Evolutionary conservation across 1,140 invertebrate species (phyloP), one percentile per base, ranked within the genome.

Genomic region (Drosophila kohkoa): DNA sequence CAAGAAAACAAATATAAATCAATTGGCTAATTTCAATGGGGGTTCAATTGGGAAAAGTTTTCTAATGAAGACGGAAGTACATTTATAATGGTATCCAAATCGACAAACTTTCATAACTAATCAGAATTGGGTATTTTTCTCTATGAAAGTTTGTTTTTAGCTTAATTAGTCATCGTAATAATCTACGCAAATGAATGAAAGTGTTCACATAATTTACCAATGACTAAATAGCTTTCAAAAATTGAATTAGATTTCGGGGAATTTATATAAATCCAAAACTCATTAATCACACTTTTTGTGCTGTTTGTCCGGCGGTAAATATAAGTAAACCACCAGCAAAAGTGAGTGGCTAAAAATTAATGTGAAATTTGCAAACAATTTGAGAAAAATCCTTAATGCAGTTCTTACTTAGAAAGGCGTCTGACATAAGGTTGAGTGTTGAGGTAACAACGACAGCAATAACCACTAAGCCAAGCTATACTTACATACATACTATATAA

Each of bases 1-100:
- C 65, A 79, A 72, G 54, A 68, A 76, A 25, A 46, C 67, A 79
- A 60, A 75, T 80, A 70, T 63, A 57, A 77, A 75, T n/a, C 6
- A 45, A 60, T 54, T 28, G 20, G 32, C 7, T 11, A 11, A 35
- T 67, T 54, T 63, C 5, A 65, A 15, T 62, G 35, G 52, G 68
- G 11, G 20, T 20, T 20, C 20, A 3, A 3, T 20, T 20, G 20
- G 20, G 20, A 25, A 4, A 25, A 25, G 0, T 25, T 20, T 20
- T 20, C 1, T 20, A 20, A 20, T 20, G 16, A 20, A 0, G 16
- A 1, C 16, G 16, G 16, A 20, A 20, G 2, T 20, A 20, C 16
- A 20, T 20, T 20, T 2, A 2, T 25, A 25, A 25, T 25, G 20
- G 3, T 25, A 4, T 25, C 20, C 20, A 4, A 25, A 25, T 25